Base-by-base conservation (phyloP, 2,888 invertebrate species). In the Andrena dorsata region DNA sequence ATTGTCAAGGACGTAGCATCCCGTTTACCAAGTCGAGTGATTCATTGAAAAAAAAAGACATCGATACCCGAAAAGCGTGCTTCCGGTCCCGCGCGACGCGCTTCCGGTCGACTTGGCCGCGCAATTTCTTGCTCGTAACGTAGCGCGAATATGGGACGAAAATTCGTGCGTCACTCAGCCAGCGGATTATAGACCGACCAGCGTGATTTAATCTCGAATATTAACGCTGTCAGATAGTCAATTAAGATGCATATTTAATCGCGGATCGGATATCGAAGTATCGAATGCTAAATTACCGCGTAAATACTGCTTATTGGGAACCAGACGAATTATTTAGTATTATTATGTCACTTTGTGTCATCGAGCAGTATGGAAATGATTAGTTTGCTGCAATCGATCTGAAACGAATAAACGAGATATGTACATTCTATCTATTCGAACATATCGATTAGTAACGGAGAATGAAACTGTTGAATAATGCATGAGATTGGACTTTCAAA, bases 111-210 rank as follows among this genome's bases (percentile, higher is more conserved):
- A 23, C 16, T 16, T 41, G 65, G 60, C 35, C 65, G 60, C 65
- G 70, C 78, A 65, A 60, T 71, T 80, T 78, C 80, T 71, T 23
- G 41, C 65, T 71, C 64, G 56, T 60, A 80, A 78, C 58, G 71
- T 66, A 23, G 23, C 16, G 41, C 65, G 58, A 35, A 53, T 51
- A 72, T 32, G 80, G 72, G 80, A 66, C 79, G 79, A 80, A 80
- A 80, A 72, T 78, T 78, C 72, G 60, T 80, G 80, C 80, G 80
- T 78, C 80, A 78, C 41, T 71, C 64, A 23, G 32, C 41, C 51
- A 28, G 28, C 72, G 65, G 66, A 72, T 65, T 72, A 78, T 65
- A 78, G 65, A 60, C 60, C 23, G 65, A 3, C 35, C 51, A 41
- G 47, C 47, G 60, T 56, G 65, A 80, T 78, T 65, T 70, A 70